Evolutionary conservation across 2,797 vertebrate genomes (phyloP), one percentile per base, ranked within the genome.

Genomic region (Microctenopoma stevenorrisi): DNA sequence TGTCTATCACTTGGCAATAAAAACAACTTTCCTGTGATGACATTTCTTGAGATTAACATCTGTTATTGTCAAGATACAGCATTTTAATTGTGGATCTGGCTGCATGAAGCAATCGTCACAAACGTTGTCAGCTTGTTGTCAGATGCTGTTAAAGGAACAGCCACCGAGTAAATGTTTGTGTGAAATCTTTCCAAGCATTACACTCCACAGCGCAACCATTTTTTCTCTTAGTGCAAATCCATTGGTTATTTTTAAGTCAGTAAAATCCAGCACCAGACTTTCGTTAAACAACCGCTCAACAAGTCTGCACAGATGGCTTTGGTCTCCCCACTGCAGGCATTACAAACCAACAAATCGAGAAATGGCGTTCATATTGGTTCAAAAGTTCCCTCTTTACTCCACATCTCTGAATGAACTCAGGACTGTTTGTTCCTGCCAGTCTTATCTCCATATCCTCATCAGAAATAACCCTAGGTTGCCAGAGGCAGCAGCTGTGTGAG

Each of bases 1-100:
- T 11, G 46, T 58, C 63, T n/a, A 56, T 35, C 28, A 30, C 47
- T 53, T 61, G 44, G 16, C 47, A n/a, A 40, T 40, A 16, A 64
- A 71, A 68, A 77, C 11, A 53, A 12, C 25, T 56, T 47, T 62
- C 11, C 58, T 58, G 38, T 44, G 58, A 71, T 40, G 33, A 13
- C 42, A 52, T 64, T 63, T 57, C 37, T 63, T 54, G 11, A 50
- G n/a, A 74, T 64, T 26, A 46, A 28, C 55, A 71, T 76, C 55
- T 71, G 38, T 33, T 40, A 13, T 18, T 58, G 58, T 56, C 4
- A 44, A 48, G 15, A 18, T 52, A 9, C 13, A 48, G 14, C 8
- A 10, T 33, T 54, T 73, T 28, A 59, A 57, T 26, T 71, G 18
- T 22, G 58, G 37, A 22, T 13, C 22, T 49, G 50, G 38, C 13